Base-by-base conservation (phyloP, 1,140 invertebrate genomes). In the Homarus americanus region DNA sequence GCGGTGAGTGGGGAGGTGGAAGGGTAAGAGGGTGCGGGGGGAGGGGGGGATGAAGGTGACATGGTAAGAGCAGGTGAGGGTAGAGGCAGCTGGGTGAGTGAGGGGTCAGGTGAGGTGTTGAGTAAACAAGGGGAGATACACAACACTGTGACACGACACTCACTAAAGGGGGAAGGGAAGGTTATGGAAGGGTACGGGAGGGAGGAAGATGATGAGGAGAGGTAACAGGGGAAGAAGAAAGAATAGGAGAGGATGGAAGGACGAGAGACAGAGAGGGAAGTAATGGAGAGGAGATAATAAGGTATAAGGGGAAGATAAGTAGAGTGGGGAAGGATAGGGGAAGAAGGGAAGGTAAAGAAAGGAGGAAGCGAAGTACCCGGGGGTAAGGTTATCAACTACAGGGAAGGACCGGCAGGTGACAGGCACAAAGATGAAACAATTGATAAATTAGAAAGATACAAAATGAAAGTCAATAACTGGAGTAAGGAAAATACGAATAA, bases 111-210 rank as follows among this genome's bases (percentile, higher is more conserved):
- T 44, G 82, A 41, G 69, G 34, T 44, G 36, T 44, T 15, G 49
- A 41, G 40, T 41, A 41, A 69, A 83, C 58, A 69, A 84, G 83
- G 41, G 49, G 72, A 84, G 66, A 40, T 34, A 84, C 38, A 69
- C 34, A 38, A 40, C 58, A 69, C 36, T 34, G 28, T 72, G 63
- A 28, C 2, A 41, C 34, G 20, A 44, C n/a, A n/a, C 24, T 24
- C 34, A 72, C 66, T 34, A n/a, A 36, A 20, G 66, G 66, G 63
- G 44, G 82, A 72, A 41, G 82, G 24, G 40, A 49, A 4, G 15
- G 5, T 7, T 49, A 49, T 7, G 4, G 17, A 49, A 10, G 41
- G 9, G 38, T 41, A 12, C 41, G 69, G 40, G 83, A 34, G 34
- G 34, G 63, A 40, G 38, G 17, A 40, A 32, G 24, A 84, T n/a